These are phyloP conservation scores for Vidua chalybeata DNA, from an alignment of 2,113 vertebrate genomes.

Conservation along the genomic window DNA sequence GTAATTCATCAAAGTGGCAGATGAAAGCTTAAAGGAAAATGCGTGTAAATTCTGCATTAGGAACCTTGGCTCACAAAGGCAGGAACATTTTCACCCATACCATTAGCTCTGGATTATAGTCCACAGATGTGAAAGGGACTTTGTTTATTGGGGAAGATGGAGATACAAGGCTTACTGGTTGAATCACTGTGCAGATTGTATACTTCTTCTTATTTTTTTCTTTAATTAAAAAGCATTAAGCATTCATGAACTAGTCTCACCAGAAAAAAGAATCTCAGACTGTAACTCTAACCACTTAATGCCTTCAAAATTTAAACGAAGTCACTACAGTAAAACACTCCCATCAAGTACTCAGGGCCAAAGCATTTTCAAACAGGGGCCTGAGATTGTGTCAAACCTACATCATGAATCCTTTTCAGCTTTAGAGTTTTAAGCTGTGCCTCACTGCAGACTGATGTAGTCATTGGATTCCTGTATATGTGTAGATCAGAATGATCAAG, in stretches of 20 bases:
- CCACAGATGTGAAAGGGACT: background rate
- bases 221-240: background rate
- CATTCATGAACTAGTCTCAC: background rate
- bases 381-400: background rate
- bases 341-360: background rate
- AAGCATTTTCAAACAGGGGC: background rate
- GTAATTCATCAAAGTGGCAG: conserved; percentile 44
- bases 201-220: background rate
- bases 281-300: background rate
- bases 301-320: background rate
- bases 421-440: background rate
- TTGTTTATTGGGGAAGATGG: background rate
- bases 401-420: background rate
- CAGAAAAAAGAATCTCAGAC: background rate
- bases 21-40: conserved; percentile 36
- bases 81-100: conserved; percentile 17
- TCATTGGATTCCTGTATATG: background rate
- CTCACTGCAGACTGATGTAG: background rate
- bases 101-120: background rate
- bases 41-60: conserved; percentile 48
- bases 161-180: background rate
- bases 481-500: background rate
- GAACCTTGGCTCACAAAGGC: conserved; percentile 33
- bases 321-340: background rate
- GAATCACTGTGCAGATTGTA: background rate